These are phyloP conservation scores for Chalcis sispes DNA, from an alignment of 2,888 invertebrate species.

Conservation along the genomic window DNA sequence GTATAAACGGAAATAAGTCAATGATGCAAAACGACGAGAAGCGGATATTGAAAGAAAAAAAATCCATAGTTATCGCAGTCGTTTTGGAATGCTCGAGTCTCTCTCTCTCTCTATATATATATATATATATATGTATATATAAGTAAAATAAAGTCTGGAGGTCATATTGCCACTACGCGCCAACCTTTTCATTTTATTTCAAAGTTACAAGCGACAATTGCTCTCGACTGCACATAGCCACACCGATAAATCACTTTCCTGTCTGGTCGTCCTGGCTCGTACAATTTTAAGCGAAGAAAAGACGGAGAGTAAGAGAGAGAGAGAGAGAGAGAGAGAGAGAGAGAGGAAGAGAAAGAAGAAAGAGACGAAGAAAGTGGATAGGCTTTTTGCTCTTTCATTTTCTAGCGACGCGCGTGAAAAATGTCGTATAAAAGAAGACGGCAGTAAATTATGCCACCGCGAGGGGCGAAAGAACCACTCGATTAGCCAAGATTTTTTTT, in stretches of 20 bases:
- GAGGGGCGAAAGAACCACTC: background rate
- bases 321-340: background rate
- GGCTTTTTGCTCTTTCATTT: background rate
- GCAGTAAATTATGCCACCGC: background rate
- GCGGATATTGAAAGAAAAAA: no score
- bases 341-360: background rate
- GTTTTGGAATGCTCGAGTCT: background rate
- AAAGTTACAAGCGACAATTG: background rate
- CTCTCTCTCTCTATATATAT: no score
- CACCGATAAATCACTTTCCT: background rate
- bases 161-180: background rate
- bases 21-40: background rate
- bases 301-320: background rate
- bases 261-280: background rate
- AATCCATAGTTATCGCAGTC: background rate
- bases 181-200: background rate
- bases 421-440: background rate
- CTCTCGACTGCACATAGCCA: background rate
- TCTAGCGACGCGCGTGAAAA: background rate
- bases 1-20: no score
- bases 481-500: no score
- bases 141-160: background rate
- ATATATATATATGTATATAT: no score
- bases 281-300: conserved; percentile 4
- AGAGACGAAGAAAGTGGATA: background rate